Evolutionary conservation across 2,888 invertebrate genomes (phyloP).

Genomic region (Phaonia tiefii): DNA sequence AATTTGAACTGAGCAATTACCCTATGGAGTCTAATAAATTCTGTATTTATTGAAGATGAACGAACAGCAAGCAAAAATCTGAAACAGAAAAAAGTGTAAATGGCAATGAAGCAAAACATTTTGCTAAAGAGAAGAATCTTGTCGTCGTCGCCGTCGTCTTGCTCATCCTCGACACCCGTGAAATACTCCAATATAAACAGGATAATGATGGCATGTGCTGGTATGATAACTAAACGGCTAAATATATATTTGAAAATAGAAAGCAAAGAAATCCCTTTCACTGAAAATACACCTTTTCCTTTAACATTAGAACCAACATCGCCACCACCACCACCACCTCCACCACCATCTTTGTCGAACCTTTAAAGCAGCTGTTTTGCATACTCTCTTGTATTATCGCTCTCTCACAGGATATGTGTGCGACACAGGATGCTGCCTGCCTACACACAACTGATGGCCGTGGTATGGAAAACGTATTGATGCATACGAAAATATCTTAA

Average conservation of each 20-base stretch:
- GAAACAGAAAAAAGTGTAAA: slow-evolving; percentile 63
- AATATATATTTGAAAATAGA: slow-evolving; percentile 18
- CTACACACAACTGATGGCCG: not conserved
- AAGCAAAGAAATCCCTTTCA: slow-evolving; percentile 18
- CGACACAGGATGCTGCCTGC: slow-evolving; percentile 30
- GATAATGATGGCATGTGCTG: slow-evolving; percentile 37
- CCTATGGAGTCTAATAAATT: slow-evolving; percentile 67
- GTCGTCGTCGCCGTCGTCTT: not conserved
- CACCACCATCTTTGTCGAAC: slow-evolving; percentile 20
- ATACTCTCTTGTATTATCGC: not conserved
- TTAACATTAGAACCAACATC: slow-evolving; percentile 20
- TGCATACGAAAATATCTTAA: slow-evolving; percentile 73
- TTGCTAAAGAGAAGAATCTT: slow-evolving; percentile 13
- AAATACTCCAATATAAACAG: not conserved
- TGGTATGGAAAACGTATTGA: slow-evolving; percentile 46
- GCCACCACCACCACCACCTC: slow-evolving; percentile 8
- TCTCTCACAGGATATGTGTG: slow-evolving; percentile 38
- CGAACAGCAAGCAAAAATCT: too few relatives aligned
- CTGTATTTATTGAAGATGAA: slow-evolving; percentile 20
- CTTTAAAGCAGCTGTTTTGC: slow-evolving; percentile 53
- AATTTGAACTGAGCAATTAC: not conserved
- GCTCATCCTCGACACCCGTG: not conserved
- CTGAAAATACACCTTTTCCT: slow-evolving; percentile 55
- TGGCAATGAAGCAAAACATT: slow-evolving; percentile 61
- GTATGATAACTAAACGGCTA: not conserved